A percentile compares a stretch with the other conserved stretches of the same genome.
These are phyloP conservation scores for Drosophila kanekoi DNA, from an alignment of 2,888 invertebrate genomes.

Conservation along the genomic window DNA sequence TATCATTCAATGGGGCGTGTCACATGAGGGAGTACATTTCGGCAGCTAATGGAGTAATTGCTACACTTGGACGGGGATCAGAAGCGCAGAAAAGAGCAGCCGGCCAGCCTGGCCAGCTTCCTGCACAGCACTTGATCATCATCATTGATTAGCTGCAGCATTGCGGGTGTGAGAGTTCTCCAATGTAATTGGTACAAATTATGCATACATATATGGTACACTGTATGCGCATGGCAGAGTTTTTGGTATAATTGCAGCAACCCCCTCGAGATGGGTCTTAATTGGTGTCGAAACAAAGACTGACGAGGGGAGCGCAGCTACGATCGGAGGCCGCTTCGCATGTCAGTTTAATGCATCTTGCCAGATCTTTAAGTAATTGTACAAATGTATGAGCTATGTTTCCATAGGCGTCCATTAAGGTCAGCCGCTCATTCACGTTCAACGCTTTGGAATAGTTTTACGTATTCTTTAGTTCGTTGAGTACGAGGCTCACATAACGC, in stretches of 20 bases:
- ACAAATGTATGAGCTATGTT: slow-evolving; percentile 6
- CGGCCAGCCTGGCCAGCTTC: slow-evolving; percentile 20
- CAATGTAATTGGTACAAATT: slow-evolving; percentile 77
- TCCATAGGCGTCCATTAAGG: slow-evolving; percentile 78
- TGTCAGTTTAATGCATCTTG: slow-evolving; percentile 47
- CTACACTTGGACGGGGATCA: slow-evolving; percentile 9
- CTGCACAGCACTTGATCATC: slow-evolving; percentile 21
- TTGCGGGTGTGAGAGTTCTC: slow-evolving; percentile 38
- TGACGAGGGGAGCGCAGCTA: slow-evolving; percentile 1
- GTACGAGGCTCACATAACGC: slow-evolving; percentile 30
- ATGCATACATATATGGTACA: slow-evolving; percentile 40
- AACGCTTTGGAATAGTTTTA: slow-evolving; percentile 46
- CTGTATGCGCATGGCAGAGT: slow-evolving; percentile 43
- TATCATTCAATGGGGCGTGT: slow-evolving; percentile 16
- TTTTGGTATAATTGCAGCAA: slow-evolving; percentile 70
- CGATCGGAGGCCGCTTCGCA: slow-evolving; percentile 19
- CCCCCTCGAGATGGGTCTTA: slow-evolving; percentile 49
- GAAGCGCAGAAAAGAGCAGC: neutral
- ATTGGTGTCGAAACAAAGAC: slow-evolving; percentile 37
- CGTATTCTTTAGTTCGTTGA: slow-evolving; percentile 11
- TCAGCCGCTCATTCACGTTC: slow-evolving; percentile 75
- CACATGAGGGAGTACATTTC: slow-evolving; percentile 33
- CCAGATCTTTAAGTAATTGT: slow-evolving; percentile 22
- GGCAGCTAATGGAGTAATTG: slow-evolving; percentile 52
- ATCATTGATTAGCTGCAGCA: slow-evolving; percentile 17